Evolutionary conservation across 1,140 invertebrate species (phyloP).

Genomic region (Drosophila melanica): DNA sequence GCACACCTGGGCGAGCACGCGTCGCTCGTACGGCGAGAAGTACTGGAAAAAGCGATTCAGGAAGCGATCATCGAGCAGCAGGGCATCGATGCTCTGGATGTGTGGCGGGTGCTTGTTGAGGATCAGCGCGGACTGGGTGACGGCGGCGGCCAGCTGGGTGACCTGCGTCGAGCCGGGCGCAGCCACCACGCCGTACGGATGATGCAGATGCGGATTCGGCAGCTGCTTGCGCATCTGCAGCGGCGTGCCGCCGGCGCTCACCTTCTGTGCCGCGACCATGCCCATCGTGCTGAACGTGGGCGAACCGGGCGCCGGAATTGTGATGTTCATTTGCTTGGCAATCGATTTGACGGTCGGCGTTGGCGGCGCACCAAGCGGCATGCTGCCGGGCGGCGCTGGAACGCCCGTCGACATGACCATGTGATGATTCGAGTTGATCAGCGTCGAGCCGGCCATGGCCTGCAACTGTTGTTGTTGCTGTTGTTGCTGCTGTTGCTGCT

Average conservation of each 20-base stretch:
- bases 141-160: conserved; percentile 50
- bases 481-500: conserved; percentile 60
- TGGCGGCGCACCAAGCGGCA: conserved; percentile 75
- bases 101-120: conserved; percentile 83
- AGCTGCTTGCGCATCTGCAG: conserved; percentile 77
- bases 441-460: conserved; percentile 70
- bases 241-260: conserved; percentile 55
- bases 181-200: conserved; percentile 64
- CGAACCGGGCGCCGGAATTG: conserved; percentile 64
- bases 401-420: conserved; percentile 45
- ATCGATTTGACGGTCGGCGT: conserved; percentile 80
- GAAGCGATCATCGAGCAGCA: conserved; percentile 93
- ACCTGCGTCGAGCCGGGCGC: conserved; percentile 20
- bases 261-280: conserved; percentile 75
- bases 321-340: conserved; percentile 83
- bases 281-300: conserved; percentile 81
- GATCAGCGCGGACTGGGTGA: conserved; percentile 68
- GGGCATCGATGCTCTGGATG: conserved; percentile 89
- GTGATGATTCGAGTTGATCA: conserved; percentile 78
- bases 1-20: conserved; percentile 92
- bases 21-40: conserved; percentile 91
- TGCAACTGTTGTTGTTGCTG: conserved; percentile 76
- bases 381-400: conserved; percentile 54
- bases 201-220: conserved; percentile 82
- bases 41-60: conserved; percentile 93